Evolutionary conservation across 2,113 vertebrate species (phyloP).

Genomic region (Rhinolophus ferrumequinum): DNA sequence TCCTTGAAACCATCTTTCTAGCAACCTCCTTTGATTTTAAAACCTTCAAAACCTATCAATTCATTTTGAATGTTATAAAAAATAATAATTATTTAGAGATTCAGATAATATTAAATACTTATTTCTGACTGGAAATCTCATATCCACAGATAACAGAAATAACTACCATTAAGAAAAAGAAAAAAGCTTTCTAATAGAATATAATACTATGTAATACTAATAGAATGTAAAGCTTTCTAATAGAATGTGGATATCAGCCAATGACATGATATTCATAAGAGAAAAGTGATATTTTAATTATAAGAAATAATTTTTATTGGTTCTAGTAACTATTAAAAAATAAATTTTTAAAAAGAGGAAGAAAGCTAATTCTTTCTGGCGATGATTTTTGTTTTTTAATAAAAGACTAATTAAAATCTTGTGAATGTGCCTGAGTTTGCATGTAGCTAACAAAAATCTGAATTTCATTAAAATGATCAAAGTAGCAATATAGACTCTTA

Average conservation of each 20-base stretch:
- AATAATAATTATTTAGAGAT: neutral
- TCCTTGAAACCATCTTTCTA: neutral
- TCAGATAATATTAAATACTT: neutral
- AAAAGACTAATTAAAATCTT: constrained; percentile 80
- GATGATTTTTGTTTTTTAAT: constrained; percentile 76
- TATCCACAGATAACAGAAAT: neutral
- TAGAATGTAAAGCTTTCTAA: neutral
- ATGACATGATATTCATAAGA: constrained; percentile 55
- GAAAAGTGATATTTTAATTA: constrained; percentile 32
- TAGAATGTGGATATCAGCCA: constrained; percentile 27
- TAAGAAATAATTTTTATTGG: constrained; percentile 68
- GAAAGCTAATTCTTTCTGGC: constrained; percentile 65
- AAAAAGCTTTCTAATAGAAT: neutral
- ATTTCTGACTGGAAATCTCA: constrained; percentile 16
- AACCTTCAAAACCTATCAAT: neutral
- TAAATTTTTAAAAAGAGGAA: constrained; percentile 30
- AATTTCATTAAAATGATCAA: constrained; percentile 84
- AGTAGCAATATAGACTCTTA: constrained; percentile 67
- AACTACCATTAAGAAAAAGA: neutral
- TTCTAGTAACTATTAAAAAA: constrained; percentile 69
- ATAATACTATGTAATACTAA: neutral
- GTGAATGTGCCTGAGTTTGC: constrained; percentile 67
- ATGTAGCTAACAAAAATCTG: constrained; percentile 80
- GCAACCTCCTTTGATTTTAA: neutral
- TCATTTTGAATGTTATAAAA: neutral